Base-by-base conservation (phyloP, 2,113 vertebrate species). In the Porphyrio hochstetteri region DNA sequence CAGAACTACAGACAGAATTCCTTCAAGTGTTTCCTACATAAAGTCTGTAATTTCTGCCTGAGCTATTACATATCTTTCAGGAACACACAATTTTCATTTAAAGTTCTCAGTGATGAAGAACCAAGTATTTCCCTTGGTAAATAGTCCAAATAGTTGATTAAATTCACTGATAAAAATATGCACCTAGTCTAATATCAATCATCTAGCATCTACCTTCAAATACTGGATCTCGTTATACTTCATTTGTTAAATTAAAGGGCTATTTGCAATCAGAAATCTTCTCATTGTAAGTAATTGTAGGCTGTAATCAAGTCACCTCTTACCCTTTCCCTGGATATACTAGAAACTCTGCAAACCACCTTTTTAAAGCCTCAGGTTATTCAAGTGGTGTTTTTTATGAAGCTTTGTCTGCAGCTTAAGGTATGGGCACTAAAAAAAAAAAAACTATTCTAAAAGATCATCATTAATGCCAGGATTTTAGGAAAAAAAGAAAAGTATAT, bases 171-270 rank as follows among this genome's bases (percentile, higher is more conserved):
- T 93, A 94, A 95, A 96, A 95, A 91, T 96, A 93, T 38, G n/a
- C 92, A 93, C 77, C 86, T 82, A 84, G 35, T 57, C 83, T 95
- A 92, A 88, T 93, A 93, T 95, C 72, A 92, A 61, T 95, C 92
- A 96, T 96, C 56, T 81, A 60, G 5, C 72, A 93, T 92, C 86
- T 50, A 92, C 84, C 61, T 92, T 93, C 86, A 91, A 72, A 93
- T 95, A 92, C 40, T 93, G 44, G 61, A 84, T 95, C 96, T 94
- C 4, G 16, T 96, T 96, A 92, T 84, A 86, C 80, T 89, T 94
- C 83, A 84, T 96, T 92, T 96, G 72, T 90, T 95, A 90, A 96
- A 97, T 96, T 96, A 95, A 93, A 93, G 76, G 88, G 86, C 63
- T 90, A 94, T 94, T 95, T 94, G 92, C 92, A 96, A 96, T 96